Evolutionary conservation across 2,888 invertebrate genomes (phyloP).

Genomic region (Schrankia costaestrigalis): DNA sequence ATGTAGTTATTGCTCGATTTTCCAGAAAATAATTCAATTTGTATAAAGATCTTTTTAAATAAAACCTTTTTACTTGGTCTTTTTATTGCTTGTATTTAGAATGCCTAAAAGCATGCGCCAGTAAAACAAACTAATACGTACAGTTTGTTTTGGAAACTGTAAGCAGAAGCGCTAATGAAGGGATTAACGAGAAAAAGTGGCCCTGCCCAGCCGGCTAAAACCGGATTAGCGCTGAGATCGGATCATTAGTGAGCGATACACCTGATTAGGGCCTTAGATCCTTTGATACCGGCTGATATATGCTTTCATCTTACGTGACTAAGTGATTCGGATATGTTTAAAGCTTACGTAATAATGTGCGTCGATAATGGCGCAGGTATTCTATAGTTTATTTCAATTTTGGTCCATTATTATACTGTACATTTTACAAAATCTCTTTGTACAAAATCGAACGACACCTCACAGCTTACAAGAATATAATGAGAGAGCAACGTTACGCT

Average conservation of each 20-base stretch:
- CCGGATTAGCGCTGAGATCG: conserved; percentile 64
- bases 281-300: conserved; percentile 54
- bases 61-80: neutral
- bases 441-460: no score
- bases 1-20: no score
- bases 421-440: no score
- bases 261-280: conserved; percentile 58
- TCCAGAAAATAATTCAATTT: no score
- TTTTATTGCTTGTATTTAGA: no score
- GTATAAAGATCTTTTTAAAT: neutral
- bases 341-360: conserved; percentile 3
- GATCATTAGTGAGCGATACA: conserved; percentile 72
- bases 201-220: conserved; percentile 50
- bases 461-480: no score
- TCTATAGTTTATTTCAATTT: no score
- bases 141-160: conserved; percentile 47
- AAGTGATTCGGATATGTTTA: conserved; percentile 29
- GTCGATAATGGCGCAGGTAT: neutral
- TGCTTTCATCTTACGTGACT: conserved; percentile 43
- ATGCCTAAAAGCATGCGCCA: neutral
- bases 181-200: conserved; percentile 72
- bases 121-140: conserved; percentile 12
- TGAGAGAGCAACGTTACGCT: no score
- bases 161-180: conserved; percentile 66
- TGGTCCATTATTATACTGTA: no score